Percentiles rank a stretch among this genome's conserved stretches.
Conservation (phyloP, 2,797 vertebrate genomes). For the Enteromius argenteus region DNA sequence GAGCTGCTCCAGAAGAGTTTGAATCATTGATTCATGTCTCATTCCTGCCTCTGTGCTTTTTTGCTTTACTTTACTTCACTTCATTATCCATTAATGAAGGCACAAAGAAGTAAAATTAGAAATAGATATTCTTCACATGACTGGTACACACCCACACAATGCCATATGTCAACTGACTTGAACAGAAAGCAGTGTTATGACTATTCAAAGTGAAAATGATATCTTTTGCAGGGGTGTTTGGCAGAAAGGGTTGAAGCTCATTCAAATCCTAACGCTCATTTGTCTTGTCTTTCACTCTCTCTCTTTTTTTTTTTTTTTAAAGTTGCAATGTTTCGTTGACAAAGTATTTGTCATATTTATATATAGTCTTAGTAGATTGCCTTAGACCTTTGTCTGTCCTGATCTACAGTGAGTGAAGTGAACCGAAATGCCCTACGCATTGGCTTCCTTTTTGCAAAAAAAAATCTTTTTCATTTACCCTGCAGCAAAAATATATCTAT, state of each 20-base stretch:
- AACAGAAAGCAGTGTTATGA: conserved; percentile 12
- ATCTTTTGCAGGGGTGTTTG: not conserved
- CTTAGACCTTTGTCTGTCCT: not conserved
- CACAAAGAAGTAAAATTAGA: not conserved
- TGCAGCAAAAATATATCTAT: not conserved
- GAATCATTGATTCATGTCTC: not conserved
- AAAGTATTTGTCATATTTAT: not conserved
- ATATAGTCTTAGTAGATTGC: not conserved
- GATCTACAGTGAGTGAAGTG: not conserved
- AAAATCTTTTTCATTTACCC: not conserved
- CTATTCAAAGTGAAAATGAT: not conserved
- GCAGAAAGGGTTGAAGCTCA: not conserved
- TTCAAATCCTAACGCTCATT: not conserved
- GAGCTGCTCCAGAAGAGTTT: not conserved
- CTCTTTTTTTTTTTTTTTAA: not conserved
- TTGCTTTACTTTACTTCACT: conserved; percentile 6
- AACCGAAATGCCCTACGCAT: not conserved
- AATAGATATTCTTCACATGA: not conserved
- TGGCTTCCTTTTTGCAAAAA: not conserved
- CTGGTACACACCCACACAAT: conserved; percentile 3
- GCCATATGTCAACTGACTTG: not conserved
- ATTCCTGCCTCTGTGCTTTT: not conserved
- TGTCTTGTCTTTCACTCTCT: not conserved
- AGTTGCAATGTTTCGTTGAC: not conserved
- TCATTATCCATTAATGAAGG: not conserved